A percentile compares a stretch with the other conserved stretches of the same genome.
Evolutionary conservation across 2,888 invertebrate genomes (phyloP).

Genomic region (Operophtera brumata): DNA sequence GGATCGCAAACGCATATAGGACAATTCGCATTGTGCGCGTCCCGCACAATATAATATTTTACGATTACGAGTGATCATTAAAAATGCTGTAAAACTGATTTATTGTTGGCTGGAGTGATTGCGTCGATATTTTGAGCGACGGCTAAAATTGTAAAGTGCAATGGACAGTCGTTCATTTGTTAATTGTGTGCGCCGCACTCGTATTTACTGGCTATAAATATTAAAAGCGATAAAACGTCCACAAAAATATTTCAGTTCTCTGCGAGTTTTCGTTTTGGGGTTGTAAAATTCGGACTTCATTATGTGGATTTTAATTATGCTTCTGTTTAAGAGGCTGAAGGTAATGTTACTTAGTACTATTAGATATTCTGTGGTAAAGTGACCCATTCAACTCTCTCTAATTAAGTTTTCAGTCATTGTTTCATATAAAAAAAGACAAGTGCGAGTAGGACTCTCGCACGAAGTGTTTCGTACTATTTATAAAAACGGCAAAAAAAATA

Average conservation of each 20-base stretch:
- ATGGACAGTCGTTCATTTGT: conserved; percentile 72
- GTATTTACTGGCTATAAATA: conserved; percentile 72
- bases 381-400: too few relatives aligned
- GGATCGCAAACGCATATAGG: not conserved
- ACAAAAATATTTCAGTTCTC: conserved; percentile 53
- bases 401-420: too few relatives aligned
- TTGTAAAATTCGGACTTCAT: conserved; percentile 20
- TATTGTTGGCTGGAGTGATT: conserved; percentile 61
- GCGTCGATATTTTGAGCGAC: conserved; percentile 53
- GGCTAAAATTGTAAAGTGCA: conserved; percentile 68
- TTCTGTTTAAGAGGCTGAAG: conserved; percentile 12
- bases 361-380: too few relatives aligned
- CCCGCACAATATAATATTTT: conserved; percentile 46
- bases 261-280: conserved; percentile 29
- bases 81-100: conserved; percentile 75
- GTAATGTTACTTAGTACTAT: too few relatives aligned
- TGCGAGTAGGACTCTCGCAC: too few relatives aligned
- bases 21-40: conserved; percentile 26
- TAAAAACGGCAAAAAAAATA: too few relatives aligned
- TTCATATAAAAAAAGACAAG: too few relatives aligned
- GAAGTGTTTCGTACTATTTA: too few relatives aligned
- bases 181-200: conserved; percentile 67
- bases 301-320: conserved; percentile 20
- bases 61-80: conserved; percentile 65
- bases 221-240: conserved; percentile 58